These are phyloP conservation scores for Pseudochromis fuscus DNA, from an alignment of 2,797 vertebrate genomes.

Conservation along the genomic window DNA sequence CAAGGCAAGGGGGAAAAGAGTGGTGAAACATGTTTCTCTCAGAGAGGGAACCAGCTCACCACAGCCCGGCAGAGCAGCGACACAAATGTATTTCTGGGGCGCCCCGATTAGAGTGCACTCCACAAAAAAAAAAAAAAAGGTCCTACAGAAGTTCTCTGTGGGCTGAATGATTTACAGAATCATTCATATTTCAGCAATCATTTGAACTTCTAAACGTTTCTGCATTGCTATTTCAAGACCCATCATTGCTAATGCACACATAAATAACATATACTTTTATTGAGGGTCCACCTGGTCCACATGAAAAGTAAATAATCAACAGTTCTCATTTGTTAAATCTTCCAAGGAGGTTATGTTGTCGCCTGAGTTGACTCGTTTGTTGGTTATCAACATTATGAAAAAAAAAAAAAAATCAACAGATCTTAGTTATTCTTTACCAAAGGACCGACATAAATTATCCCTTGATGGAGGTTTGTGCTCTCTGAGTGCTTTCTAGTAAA, in stretches of 20 bases:
- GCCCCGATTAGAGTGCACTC: constrained; percentile 50
- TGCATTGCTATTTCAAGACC: constrained; percentile 31
- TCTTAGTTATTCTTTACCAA: too few relatives aligned
- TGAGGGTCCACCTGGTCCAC: background rate
- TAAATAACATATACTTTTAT: constrained; percentile 7
- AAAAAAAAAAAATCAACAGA: too few relatives aligned
- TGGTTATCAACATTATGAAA: too few relatives aligned
- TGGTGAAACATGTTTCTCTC: constrained; percentile 76
- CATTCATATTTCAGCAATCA: constrained; percentile 70
- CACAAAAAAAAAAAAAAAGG: constrained; percentile 59
- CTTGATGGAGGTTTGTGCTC: too few relatives aligned
- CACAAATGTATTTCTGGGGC: constrained; percentile 61
- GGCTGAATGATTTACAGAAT: constrained; percentile 71
- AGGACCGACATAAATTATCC: too few relatives aligned
- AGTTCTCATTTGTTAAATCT: too few relatives aligned
- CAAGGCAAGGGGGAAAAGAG: constrained; percentile 76
- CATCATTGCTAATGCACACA: constrained; percentile 8
- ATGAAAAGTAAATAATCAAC: constrained; percentile 6
- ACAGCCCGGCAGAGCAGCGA: constrained; percentile 40
- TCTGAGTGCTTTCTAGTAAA: too few relatives aligned
- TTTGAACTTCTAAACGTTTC: constrained; percentile 72
- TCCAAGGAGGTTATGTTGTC: background rate
- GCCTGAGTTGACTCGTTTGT: too few relatives aligned
- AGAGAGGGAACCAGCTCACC: constrained; percentile 56
- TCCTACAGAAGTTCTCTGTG: constrained; percentile 55